Evolutionary conservation across 2,797 vertebrate genomes (phyloP).

Genomic region (Hyperoplus immaculatus): DNA sequence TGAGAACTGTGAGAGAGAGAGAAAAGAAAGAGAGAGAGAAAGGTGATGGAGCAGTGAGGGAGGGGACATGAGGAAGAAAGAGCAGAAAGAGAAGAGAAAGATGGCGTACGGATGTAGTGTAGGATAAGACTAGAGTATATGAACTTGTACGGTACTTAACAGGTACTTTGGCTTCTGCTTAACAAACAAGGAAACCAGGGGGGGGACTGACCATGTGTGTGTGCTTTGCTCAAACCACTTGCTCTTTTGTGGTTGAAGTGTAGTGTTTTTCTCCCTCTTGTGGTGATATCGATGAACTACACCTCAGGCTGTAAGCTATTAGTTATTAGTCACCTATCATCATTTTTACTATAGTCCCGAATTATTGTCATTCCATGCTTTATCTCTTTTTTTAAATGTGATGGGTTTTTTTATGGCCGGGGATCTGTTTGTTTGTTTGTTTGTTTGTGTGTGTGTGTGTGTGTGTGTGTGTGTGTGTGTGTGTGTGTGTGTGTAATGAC

Average conservation of each 20-base stretch:
- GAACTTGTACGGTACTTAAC: conserved; percentile 61
- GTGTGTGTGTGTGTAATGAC: conserved; percentile 41
- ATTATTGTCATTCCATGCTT: conserved; percentile 67
- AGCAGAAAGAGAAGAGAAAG: conserved; percentile 20
- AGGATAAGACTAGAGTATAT: conserved; percentile 67
- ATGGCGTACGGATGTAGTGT: conserved; percentile 72
- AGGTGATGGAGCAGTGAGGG: conserved; percentile 34
- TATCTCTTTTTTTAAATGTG: conserved; percentile 54
- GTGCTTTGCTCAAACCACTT: conserved; percentile 44
- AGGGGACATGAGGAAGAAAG: conserved; percentile 1
- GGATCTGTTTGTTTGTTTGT: conserved; percentile 1
- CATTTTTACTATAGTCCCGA: conserved; percentile 54
- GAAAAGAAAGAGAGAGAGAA: conserved; percentile 46
- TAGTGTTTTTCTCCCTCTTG: conserved; percentile 52
- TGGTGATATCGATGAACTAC: conserved; percentile 38
- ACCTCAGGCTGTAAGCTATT: conserved; percentile 43
- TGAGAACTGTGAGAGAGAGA: conserved; percentile 44
- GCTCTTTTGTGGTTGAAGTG: conserved; percentile 8
- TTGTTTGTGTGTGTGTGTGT: conserved; percentile 15
- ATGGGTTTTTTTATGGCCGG: conserved; percentile 17
- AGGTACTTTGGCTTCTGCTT: conserved; percentile 24
- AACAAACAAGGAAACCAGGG: conserved; percentile 3
- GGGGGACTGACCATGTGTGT: background rate
- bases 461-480: conserved; percentile 8
- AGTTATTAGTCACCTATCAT: conserved; percentile 44